Percentiles rank a stretch among this genome's conserved stretches.
phyloP scores from a whole-genome alignment of 2,113 vertebrate genomes.

The Microcebus tavaratra region DNA sequence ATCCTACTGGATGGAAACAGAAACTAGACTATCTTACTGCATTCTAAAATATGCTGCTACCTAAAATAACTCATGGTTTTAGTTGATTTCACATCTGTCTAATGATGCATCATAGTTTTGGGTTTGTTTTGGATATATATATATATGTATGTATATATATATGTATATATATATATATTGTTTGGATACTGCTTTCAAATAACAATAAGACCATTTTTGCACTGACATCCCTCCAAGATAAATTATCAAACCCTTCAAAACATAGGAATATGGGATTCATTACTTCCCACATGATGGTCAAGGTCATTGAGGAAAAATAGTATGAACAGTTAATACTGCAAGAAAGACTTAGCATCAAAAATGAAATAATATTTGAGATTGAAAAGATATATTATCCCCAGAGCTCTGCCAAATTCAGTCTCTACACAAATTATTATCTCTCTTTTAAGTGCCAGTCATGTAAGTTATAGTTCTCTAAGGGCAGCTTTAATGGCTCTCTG shows the following conservation, averaged over 20 bases:
- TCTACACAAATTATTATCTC: constrained; percentile 72
- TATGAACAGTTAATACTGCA: constrained; percentile 49
- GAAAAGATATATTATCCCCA: constrained; percentile 59
- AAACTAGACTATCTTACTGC: background rate
- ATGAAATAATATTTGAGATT: constrained; percentile 65
- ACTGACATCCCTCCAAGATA: background rate
- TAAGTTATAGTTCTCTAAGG: constrained; percentile 62
- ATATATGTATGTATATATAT: too few species aligned
- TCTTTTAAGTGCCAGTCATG: constrained; percentile 53
- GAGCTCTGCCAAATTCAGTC: constrained; percentile 37
- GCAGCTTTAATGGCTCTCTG: constrained; percentile 31
- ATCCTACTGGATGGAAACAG: background rate
- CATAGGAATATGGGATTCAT: background rate
- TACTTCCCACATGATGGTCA: constrained; percentile 32
- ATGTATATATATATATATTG: background rate
- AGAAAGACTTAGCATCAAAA: constrained; percentile 18
- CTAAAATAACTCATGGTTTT: constrained; percentile 17
- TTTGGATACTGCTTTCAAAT: constrained; percentile 20
- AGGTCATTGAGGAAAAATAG: constrained; percentile 54
- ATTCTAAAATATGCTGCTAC: background rate
- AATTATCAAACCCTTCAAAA: constrained; percentile 29
- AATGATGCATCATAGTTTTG: background rate
- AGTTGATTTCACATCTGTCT: constrained; percentile 26
- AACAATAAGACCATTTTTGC: constrained; percentile 1
- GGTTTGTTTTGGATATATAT: background rate